Percentiles rank a stretch among this genome's conserved stretches.
These are phyloP conservation scores for Erpetoichthys calabaricus DNA, from an alignment of 2,797 vertebrate species.

Conservation along the genomic window DNA sequence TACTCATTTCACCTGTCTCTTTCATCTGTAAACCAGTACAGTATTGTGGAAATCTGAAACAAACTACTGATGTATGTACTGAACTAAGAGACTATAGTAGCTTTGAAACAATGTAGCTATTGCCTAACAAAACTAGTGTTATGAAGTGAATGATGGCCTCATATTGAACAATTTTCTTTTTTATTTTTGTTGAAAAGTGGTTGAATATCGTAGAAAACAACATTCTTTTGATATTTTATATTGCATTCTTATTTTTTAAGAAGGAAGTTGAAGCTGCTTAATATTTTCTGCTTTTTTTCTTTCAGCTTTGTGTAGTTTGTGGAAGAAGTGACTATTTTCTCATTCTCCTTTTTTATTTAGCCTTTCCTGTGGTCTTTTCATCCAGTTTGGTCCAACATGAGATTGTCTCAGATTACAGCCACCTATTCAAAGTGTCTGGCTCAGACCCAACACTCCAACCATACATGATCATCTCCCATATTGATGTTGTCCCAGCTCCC, in stretches of 20 bases:
- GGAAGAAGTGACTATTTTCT: neutral
- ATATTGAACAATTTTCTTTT: too few relatives aligned
- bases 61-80: too few relatives aligned
- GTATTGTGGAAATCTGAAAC: too few relatives aligned
- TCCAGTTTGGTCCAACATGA: conserved; percentile 72
- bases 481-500: conserved; percentile 87
- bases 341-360: conserved; percentile 34
- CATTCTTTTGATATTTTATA: too few relatives aligned
- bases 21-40: too few relatives aligned
- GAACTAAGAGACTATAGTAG: too few relatives aligned
- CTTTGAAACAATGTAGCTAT: too few relatives aligned
- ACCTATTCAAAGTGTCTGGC: conserved; percentile 70
- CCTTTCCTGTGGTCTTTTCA: conserved; percentile 74
- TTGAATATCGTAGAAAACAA: too few relatives aligned
- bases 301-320: neutral
- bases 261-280: neutral
- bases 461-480: conserved; percentile 81
- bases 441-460: conserved; percentile 54
- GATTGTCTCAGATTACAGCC: conserved; percentile 69
- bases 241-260: neutral
- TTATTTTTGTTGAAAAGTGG: too few relatives aligned
- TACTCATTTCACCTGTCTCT: too few relatives aligned
- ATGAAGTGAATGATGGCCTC: too few relatives aligned
- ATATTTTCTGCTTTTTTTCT: neutral
- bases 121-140: too few relatives aligned